A percentile compares a stretch with the other conserved stretches of the same genome.
phyloP scores from a whole-genome alignment of 2,888 invertebrate species.

The Dicyrtomina minuta region DNA sequence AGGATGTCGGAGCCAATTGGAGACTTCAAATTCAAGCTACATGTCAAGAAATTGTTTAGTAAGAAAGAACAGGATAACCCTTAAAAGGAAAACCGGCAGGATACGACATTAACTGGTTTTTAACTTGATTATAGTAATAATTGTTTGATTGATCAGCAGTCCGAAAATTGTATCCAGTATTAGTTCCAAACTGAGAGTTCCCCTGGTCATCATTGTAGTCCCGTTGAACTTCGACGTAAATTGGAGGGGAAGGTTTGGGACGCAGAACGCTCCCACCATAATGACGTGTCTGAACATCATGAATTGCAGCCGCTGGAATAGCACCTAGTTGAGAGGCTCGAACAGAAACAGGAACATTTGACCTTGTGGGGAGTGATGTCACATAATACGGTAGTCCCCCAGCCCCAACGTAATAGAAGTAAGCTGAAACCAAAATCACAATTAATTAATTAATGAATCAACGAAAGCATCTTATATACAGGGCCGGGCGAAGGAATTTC shows the following conservation, averaged over 20 bases:
- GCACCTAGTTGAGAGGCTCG: conserved; percentile 51
- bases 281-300: conserved; percentile 56
- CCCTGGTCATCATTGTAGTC: conserved; percentile 11
- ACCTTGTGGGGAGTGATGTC: conserved; percentile 25
- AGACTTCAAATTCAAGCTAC: too few species aligned
- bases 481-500: too few species aligned
- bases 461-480: background rate
- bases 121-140: background rate
- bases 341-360: conserved; percentile 42
- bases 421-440: conserved; percentile 34
- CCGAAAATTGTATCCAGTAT: background rate
- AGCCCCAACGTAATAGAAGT: conserved; percentile 47
- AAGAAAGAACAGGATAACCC: conserved; percentile 11
- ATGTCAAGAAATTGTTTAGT: too few species aligned
- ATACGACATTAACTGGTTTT: background rate
- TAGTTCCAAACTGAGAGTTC: background rate
- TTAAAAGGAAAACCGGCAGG: conserved; percentile 18
- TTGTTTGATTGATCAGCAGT: background rate
- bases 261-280: conserved; percentile 19
- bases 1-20: too few species aligned
- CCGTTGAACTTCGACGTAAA: conserved; percentile 39
- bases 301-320: conserved; percentile 56
- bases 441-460: too few species aligned
- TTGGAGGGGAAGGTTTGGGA: conserved; percentile 31
- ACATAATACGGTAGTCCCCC: conserved; percentile 47